These are phyloP conservation scores for Penelope pileata DNA, from an alignment of 2,113 vertebrate genomes.

Conservation along the genomic window DNA sequence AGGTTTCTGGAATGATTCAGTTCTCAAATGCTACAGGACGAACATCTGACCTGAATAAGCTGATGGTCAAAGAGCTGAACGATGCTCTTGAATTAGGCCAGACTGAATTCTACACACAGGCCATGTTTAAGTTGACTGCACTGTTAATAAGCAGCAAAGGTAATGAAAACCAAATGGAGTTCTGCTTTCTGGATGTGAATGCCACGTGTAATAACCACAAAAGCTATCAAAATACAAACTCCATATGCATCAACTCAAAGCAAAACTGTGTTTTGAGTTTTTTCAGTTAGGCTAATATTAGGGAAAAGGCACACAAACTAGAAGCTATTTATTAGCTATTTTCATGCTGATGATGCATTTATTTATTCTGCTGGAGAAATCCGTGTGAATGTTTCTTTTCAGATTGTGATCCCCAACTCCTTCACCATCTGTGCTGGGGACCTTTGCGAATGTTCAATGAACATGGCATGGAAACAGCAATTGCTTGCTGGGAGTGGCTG, in stretches of 20 bases:
- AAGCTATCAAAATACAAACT: neutral
- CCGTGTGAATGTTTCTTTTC: conserved; percentile 51
- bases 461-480: conserved; percentile 93
- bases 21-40: conserved; percentile 87
- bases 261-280: neutral
- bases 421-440: conserved; percentile 95
- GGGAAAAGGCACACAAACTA: neutral
- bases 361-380: conserved; percentile 6
- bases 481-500: conserved; percentile 98
- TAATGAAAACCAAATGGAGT: conserved; percentile 53
- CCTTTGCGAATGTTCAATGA: conserved; percentile 95
- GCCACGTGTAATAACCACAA: neutral
- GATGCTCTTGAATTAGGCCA: conserved; percentile 81
- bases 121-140: conserved; percentile 96
- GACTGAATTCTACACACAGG: conserved; percentile 87
- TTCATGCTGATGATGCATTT: neutral
- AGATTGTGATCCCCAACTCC: conserved; percentile 92
- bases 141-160: conserved; percentile 93
- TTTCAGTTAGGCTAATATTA: neutral
- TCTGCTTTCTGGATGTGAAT: neutral
- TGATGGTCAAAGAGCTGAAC: conserved; percentile 89
- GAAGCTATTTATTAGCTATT: neutral
- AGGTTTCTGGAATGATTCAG: conserved; percentile 96
- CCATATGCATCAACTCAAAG: neutral
- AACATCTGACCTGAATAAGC: conserved; percentile 87